Percentiles rank a stretch among this genome's conserved stretches.
Conservation (phyloP, 1,140 invertebrate species). For the Medauroidea extradentata region DNA sequence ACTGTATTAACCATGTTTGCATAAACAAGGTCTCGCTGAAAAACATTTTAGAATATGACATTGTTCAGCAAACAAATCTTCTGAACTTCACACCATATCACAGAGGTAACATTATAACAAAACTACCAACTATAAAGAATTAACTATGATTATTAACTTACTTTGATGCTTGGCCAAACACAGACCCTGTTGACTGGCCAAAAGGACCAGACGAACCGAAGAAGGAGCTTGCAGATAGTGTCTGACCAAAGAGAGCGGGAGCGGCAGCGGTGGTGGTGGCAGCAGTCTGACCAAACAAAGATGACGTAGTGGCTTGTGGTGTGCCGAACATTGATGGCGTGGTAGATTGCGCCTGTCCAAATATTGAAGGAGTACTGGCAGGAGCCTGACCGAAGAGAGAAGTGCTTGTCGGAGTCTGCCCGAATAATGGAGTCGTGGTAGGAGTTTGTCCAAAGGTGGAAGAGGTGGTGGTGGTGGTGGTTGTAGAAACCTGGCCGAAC, state of each 20-base stretch:
- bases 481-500: neutral
- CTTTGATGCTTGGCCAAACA: neutral
- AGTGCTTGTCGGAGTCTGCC: neutral
- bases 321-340: conserved; percentile 25
- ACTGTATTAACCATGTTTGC: too few relatives aligned
- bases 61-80: too few relatives aligned
- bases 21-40: too few relatives aligned
- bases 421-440: neutral
- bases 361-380: neutral
- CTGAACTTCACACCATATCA: too few relatives aligned
- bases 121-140: too few relatives aligned
- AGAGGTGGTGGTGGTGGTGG: neutral
- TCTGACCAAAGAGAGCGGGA: neutral
- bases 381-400: neutral
- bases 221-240: neutral
- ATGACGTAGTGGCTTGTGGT: conserved; percentile 2
- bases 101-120: too few relatives aligned
- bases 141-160: too few relatives aligned
- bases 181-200: conserved; percentile 3
- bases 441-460: neutral
- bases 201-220: neutral
- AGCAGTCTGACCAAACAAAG: neutral
- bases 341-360: conserved; percentile 3
- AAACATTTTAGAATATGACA: too few relatives aligned
- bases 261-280: neutral